Evolutionary conservation across 2,888 invertebrate species (phyloP).

Genomic region (Heliconius ethilla): DNA sequence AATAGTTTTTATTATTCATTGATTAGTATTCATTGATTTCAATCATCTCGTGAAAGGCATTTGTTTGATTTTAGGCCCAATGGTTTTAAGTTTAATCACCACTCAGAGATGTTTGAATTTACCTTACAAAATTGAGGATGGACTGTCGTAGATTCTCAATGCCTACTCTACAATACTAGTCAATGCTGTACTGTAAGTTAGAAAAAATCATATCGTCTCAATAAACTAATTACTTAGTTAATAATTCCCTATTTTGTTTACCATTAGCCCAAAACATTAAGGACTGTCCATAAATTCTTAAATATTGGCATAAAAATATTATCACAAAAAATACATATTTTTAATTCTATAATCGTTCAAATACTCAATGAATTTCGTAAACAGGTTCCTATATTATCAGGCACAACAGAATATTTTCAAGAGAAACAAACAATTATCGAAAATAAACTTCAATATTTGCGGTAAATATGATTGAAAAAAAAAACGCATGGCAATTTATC

Average conservation of each 20-base stretch:
- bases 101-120: not conserved
- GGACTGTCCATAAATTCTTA: too few species aligned
- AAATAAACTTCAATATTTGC: conserved; percentile 5
- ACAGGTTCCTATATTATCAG: not conserved
- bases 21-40: too few species aligned
- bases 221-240: too few species aligned
- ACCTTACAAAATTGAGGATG: not conserved
- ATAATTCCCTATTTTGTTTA: too few species aligned
- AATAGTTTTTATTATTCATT: conserved; percentile 3
- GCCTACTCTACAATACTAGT: too few species aligned
- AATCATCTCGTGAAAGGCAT: not conserved
- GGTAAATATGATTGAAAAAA: conserved; percentile 26
- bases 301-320: not conserved
- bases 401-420: not conserved
- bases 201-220: too few species aligned
- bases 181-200: too few species aligned
- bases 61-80: not conserved
- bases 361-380: not conserved
- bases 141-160: too few species aligned
- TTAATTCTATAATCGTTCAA: too few species aligned
- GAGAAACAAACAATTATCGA: conserved; percentile 6
- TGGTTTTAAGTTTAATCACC: not conserved
- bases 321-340: not conserved
- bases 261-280: not conserved
- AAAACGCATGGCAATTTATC: conserved; percentile 31